These are phyloP conservation scores for Anthopleura xanthogrammica DNA, from an alignment of 92 coral and sea anemone species.

Conservation along the genomic window DNA sequence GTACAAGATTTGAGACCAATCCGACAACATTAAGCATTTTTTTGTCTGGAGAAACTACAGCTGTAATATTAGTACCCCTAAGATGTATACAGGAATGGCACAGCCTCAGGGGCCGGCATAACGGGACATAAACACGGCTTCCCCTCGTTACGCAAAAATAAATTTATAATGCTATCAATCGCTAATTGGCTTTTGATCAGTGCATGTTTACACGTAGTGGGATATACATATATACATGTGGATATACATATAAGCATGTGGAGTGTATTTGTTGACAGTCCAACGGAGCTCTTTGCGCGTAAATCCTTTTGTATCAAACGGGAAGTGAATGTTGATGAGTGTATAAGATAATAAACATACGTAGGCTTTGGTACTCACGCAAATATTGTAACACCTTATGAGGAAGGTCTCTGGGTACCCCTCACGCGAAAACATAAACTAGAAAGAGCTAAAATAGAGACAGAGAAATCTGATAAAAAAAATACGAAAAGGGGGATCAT, in stretches of 20 bases:
- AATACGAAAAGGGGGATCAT: not conserved
- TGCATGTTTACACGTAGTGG: constrained; percentile 5
- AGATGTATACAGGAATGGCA: no score
- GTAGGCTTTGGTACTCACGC: not conserved
- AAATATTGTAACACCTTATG: not conserved
- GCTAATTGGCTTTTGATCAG: not conserved
- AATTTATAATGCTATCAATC: not conserved
- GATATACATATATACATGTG: not conserved
- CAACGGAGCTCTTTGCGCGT: not conserved
- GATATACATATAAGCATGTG: not conserved
- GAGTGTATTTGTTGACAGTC: not conserved
- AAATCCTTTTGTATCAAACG: not conserved
- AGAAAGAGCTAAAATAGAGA: not conserved
- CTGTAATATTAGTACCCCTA: no score
- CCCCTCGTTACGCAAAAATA: not conserved
- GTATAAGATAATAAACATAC: not conserved
- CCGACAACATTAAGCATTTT: no score
- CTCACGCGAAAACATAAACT: not conserved
- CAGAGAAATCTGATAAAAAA: not conserved
- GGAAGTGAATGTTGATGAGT: not conserved
- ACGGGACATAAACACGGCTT: not conserved
- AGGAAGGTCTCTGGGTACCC: not conserved
- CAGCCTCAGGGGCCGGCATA: not conserved
- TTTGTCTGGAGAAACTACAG: no score
- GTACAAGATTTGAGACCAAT: no score